Base-by-base conservation (phyloP, 2,888 invertebrate species). In the Piscicola geometra region DNA sequence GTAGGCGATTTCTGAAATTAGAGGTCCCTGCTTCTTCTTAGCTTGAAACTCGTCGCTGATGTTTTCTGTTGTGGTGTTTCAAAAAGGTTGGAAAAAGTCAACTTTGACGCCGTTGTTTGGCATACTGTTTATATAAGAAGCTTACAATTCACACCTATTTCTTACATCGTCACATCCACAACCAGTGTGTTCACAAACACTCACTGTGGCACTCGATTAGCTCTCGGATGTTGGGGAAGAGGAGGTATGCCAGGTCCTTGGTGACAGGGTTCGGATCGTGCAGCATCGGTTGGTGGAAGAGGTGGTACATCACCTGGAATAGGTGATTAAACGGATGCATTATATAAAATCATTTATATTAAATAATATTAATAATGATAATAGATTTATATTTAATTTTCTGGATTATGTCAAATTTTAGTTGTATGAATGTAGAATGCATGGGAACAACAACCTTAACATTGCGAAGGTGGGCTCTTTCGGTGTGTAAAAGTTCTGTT, bases 381-480 rank as follows among this genome's bases (percentile, higher is more conserved):
- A n/a, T n/a, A n/a, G n/a, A n/a, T n/a, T n/a, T n/a, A n/a, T n/a
- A n/a, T n/a, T n/a, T n/a, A n/a, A n/a, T n/a, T n/a, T n/a, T n/a
- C n/a, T n/a, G n/a, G n/a, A n/a, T n/a, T n/a, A n/a, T n/a, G n/a
- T n/a, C n/a, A n/a, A n/a, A n/a, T n/a, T n/a, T n/a, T n/a, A n/a
- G n/a, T n/a, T n/a, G n/a, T n/a, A n/a, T n/a, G n/a, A n/a, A n/a
- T n/a, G n/a, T n/a, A n/a, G n/a, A n/a, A n/a, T n/a, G n/a, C n/a
- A n/a, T n/a, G n/a, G n/a, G n/a, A n/a, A n/a, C n/a, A n/a, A n/a
- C n/a, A n/a, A 56, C 60, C 25, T 56, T 56, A n/a, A 73, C 88
- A 87, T 92, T 93, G 76, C 93, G 90, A 74, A 93, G 91, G 88
- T 95, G 94, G 25, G 93, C 91, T 79, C 91, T 88, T 85, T 95